Evolutionary conservation across 1,140 invertebrate species (phyloP).

Genomic region (Asbolus verrucosus): DNA sequence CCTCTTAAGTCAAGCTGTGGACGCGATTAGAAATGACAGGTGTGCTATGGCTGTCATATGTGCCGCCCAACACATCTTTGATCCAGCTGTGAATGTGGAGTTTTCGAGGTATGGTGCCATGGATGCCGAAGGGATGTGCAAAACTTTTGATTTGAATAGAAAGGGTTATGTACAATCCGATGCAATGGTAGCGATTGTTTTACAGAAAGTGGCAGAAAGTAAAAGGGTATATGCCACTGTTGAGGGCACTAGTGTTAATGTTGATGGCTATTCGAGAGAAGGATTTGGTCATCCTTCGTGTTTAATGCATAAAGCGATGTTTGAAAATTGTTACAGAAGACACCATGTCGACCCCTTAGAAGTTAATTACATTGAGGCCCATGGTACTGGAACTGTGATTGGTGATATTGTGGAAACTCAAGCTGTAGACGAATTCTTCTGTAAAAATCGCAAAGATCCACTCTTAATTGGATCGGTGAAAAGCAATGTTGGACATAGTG

Average conservation of each 20-base stretch:
- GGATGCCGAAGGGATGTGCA: constrained; percentile 71
- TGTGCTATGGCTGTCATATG: constrained; percentile 84
- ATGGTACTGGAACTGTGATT: constrained; percentile 68
- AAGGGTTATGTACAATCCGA: constrained; percentile 75
- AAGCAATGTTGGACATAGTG: constrained; percentile 92
- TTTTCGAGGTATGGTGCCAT: constrained; percentile 71
- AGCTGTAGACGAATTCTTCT: constrained; percentile 72
- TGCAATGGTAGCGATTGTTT: constrained; percentile 68
- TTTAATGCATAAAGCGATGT: constrained; percentile 67
- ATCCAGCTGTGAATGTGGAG: constrained; percentile 55
- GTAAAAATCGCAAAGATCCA: constrained; percentile 71
- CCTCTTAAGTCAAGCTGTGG: constrained; percentile 77
- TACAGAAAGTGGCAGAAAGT: constrained; percentile 69
- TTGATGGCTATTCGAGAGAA: constrained; percentile 70
- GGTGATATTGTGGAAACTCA: constrained; percentile 76
- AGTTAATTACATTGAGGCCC: constrained; percentile 66
- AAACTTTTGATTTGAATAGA: constrained; percentile 73
- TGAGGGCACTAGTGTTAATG: constrained; percentile 69
- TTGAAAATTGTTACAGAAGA: constrained; percentile 72
- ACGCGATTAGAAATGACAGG: constrained; percentile 74
- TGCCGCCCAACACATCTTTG: constrained; percentile 71
- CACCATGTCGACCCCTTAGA: constrained; percentile 68
- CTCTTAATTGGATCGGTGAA: constrained; percentile 90
- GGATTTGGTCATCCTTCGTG: constrained; percentile 71
- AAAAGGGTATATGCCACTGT: constrained; percentile 72